Evolutionary conservation across 2,797 vertebrate species (phyloP).

Genomic region (Acrossocheilus wenchowensis): DNA sequence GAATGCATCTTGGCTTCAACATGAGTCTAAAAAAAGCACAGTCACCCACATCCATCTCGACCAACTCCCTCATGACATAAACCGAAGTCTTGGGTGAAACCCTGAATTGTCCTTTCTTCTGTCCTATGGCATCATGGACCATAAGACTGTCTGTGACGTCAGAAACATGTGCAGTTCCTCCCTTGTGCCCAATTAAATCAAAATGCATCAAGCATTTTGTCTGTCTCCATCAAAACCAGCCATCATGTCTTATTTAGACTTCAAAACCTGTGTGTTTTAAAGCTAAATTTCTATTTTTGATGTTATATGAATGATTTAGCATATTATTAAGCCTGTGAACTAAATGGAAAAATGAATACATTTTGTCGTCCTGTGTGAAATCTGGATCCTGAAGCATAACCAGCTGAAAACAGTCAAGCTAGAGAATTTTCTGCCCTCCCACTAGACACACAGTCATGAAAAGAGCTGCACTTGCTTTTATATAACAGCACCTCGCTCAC

Average conservation of each 20-base stretch:
- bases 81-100: constrained; percentile 24
- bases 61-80: constrained; percentile 44
- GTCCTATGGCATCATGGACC: constrained; percentile 53
- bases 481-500: constrained; percentile 69
- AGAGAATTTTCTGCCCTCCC: constrained; percentile 63
- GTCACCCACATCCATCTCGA: constrained; percentile 23
- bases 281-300: background rate
- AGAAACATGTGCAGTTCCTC: background rate
- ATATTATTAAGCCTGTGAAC: background rate
- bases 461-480: constrained; percentile 66
- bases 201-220: background rate
- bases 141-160: background rate
- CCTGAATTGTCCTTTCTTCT: constrained; percentile 37
- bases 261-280: background rate
- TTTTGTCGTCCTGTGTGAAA: background rate
- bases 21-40: constrained; percentile 50
- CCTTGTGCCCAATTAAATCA: background rate
- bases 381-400: background rate
- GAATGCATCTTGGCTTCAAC: constrained; percentile 42
- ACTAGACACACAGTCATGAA: constrained; percentile 58
- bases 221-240: background rate
- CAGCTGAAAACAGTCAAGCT: constrained; percentile 46
- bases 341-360: background rate
- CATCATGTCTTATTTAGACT: background rate
- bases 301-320: background rate